Percentiles rank a stretch among this genome's conserved stretches.
phyloP scores from a whole-genome alignment of 2,113 vertebrate genomes.

The Acrocephalus arundinaceus region DNA sequence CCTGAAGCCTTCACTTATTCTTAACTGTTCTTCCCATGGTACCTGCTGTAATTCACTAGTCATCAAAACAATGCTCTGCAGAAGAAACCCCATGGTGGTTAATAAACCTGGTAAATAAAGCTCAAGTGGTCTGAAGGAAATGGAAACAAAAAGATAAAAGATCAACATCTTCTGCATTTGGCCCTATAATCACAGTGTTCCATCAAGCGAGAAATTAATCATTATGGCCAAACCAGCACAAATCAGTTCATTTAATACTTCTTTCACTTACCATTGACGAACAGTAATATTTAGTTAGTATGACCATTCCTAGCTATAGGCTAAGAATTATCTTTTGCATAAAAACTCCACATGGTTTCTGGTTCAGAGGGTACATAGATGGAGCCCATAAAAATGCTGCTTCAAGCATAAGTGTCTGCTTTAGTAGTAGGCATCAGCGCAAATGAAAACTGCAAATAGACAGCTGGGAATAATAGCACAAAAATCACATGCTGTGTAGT shows the following conservation, averaged over 20 bases:
- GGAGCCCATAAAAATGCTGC: background rate
- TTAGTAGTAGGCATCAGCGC: background rate
- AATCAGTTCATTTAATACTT: background rate
- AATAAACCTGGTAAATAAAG: background rate
- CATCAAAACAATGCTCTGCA: background rate
- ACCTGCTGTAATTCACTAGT: background rate
- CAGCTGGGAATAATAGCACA: background rate
- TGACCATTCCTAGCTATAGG: background rate
- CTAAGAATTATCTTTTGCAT: background rate
- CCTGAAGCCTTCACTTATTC: background rate
- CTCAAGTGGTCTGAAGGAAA: background rate
- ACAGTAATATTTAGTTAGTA: background rate
- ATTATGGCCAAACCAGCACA: background rate
- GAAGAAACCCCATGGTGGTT: background rate
- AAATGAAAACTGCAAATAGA: background rate
- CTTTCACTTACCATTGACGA: background rate
- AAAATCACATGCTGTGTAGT: background rate
- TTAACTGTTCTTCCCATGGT: background rate
- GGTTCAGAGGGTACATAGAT: background rate
- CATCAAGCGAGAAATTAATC: background rate
- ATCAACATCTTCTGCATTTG: background rate
- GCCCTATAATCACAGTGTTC: background rate
- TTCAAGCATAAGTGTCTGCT: constrained; percentile 3
- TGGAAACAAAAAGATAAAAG: background rate
- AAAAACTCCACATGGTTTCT: background rate